Evolutionary conservation across 2,113 vertebrate species (phyloP), one percentile per base, ranked within the genome.

Genomic region (Hyaena hyaena): DNA sequence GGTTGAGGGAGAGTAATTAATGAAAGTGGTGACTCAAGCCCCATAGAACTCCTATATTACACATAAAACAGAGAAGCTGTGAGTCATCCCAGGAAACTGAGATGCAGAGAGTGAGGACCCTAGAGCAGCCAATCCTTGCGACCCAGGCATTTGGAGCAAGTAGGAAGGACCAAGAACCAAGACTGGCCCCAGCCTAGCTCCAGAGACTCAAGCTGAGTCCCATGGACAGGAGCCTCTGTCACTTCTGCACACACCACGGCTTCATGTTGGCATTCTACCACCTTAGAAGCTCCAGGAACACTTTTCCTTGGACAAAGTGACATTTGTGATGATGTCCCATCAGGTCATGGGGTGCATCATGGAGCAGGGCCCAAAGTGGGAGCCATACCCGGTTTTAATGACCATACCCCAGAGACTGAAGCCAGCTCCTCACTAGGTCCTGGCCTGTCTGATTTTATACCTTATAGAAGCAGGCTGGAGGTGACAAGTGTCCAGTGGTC

Each of bases 341-440:
- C 21, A 3, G 15, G 39, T 7, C 8, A 45, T 4, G 2, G 0
- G 4, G 8, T 1, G 3, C 26, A 4, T 35, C 77, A 48, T 8
- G 17, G 8, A 73, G 12, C n/a, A 23, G 10, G 2, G 1, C 11
- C 58, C 7, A 43, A 61, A 61, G 14, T 31, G 21, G 8, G 35
- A 82, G 23, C 10, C 16, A 2, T 4, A 8, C 10, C 31, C 43
- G 48, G 6, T 19, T 35, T 74, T 2, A 76, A 28, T 80, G 21
- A 71, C 35, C 7, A 69, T 2, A 81, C 1, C 53, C n/a, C 12
- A 43, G 21, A 19, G 35, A 28, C 24, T 45, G 10, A 66, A 80
- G 39, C 39, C 65, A 39, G 65, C 50, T 86, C 35, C 21, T 85
- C 12, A 35, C 4, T 5, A 43, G 66, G 33, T 65, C 55, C 35